Conservation (phyloP, 2,888 invertebrate genomes). For the Oligia latruncula region DNA sequence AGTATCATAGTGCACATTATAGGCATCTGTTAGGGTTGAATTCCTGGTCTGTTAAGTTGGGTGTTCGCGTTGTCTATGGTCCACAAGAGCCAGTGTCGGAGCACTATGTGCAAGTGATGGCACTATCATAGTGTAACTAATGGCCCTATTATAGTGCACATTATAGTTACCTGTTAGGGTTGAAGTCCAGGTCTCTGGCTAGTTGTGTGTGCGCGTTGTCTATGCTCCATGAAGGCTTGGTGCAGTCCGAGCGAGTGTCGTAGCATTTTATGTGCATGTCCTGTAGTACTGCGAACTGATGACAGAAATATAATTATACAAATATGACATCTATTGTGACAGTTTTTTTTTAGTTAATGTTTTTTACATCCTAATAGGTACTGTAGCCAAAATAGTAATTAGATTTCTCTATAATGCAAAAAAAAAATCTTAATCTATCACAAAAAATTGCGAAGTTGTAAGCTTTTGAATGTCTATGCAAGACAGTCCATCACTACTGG, state of each 20-base stretch:
- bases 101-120: not conserved
- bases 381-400: no score
- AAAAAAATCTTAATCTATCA: no score
- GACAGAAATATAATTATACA: no score
- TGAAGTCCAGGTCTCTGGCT: slow-evolving; percentile 98
- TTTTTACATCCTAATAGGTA: no score
- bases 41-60: slow-evolving; percentile 94
- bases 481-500: no score
- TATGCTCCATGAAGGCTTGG: slow-evolving; percentile 94
- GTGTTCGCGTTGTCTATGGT: not conserved
- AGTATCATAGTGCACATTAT: no score
- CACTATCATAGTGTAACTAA: no score
- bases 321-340: no score
- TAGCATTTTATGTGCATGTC: slow-evolving; percentile 96
- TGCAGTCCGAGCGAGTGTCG: slow-evolving; percentile 94
- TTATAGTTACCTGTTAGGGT: slow-evolving; percentile 94
- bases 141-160: no score
- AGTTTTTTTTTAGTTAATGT: no score
- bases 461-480: no score
- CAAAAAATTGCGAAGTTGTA: not conserved
- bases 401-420: no score
- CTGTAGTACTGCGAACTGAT: slow-evolving; percentile 94
- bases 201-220: slow-evolving; percentile 97
- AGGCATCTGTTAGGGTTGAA: slow-evolving; percentile 97
- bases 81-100: not conserved